Evolutionary conservation across 2,797 vertebrate species (phyloP).

Genomic region (Tapera naevia): DNA sequence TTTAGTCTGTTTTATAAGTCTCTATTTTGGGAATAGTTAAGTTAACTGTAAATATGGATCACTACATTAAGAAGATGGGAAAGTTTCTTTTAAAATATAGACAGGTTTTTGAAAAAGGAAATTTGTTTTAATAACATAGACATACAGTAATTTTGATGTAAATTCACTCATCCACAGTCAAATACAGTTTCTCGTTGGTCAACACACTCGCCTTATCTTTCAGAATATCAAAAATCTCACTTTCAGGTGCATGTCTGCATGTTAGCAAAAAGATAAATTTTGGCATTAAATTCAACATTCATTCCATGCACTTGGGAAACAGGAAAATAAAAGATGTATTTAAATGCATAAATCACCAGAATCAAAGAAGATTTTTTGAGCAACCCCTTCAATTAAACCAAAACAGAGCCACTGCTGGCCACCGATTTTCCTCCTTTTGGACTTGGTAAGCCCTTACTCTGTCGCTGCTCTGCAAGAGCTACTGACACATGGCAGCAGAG

Average conservation of each 20-base stretch:
- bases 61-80: background rate
- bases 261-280: background rate
- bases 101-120: background rate
- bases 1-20: background rate
- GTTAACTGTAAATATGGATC: background rate
- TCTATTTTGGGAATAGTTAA: background rate
- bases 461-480: background rate
- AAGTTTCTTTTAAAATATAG: background rate
- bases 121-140: background rate
- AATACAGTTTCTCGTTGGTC: background rate
- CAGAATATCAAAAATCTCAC: background rate
- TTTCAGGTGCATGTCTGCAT: fast-evolving
- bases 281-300: background rate
- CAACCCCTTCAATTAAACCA: background rate
- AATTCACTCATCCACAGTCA: background rate
- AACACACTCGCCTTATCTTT: background rate
- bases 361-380: background rate
- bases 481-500: background rate
- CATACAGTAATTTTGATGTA: background rate
- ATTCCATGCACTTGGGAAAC: background rate
- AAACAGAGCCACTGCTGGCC: background rate
- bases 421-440: background rate
- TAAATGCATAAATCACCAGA: background rate
- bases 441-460: background rate
- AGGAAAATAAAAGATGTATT: background rate